Evolutionary conservation across 2,113 vertebrate genomes (phyloP).

Genomic region (Glaucomys volans): DNA sequence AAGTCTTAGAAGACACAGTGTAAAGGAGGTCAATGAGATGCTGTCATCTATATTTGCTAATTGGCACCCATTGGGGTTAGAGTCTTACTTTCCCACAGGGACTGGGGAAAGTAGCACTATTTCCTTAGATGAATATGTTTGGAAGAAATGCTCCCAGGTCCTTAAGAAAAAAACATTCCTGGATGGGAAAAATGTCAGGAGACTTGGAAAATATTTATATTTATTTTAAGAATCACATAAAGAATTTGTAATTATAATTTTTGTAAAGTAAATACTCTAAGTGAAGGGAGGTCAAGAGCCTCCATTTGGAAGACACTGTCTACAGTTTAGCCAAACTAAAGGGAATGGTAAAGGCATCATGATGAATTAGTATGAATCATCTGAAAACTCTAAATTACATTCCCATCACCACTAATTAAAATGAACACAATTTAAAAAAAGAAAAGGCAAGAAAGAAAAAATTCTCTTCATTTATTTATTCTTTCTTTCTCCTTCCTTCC

Average conservation of each 20-base stretch:
- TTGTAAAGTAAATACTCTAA: background rate
- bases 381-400: background rate
- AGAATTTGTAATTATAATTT: background rate
- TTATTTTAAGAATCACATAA: background rate
- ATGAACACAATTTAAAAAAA: background rate
- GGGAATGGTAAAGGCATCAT: background rate
- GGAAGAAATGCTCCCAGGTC: background rate
- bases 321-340: background rate
- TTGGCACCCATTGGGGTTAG: background rate
- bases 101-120: background rate
- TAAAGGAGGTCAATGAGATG: background rate
- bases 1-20: no score
- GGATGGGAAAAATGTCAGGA: background rate
- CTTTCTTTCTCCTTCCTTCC: background rate
- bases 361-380: background rate
- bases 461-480: background rate
- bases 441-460: background rate
- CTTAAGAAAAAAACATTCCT: background rate
- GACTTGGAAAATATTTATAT: background rate
- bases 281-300: background rate
- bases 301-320: background rate
- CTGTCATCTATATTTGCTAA: background rate
- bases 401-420: background rate
- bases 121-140: background rate
- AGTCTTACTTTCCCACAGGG: background rate